Evolutionary conservation across 2,888 invertebrate genomes (phyloP).

Genomic region (Cabera pusaria): DNA sequence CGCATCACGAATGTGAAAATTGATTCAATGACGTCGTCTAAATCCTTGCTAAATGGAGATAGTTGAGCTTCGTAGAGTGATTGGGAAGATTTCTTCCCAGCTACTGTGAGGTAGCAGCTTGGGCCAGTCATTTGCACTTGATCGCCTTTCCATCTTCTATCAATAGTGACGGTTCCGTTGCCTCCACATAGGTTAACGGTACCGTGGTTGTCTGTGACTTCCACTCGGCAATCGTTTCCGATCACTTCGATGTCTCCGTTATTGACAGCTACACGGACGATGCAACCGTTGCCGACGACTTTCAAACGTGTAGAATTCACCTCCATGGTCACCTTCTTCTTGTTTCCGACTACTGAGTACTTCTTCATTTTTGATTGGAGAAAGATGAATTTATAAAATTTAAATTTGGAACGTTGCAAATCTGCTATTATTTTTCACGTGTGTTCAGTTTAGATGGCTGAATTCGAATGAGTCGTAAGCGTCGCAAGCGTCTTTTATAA

Average conservation of each 20-base stretch:
- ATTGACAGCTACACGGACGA: conserved; percentile 60
- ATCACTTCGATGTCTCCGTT: conserved; percentile 74
- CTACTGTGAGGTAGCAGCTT: conserved; percentile 60
- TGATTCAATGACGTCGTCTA: conserved; percentile 76
- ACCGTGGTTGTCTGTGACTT: conserved; percentile 65
- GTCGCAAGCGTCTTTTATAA: conserved; percentile 35
- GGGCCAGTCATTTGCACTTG: conserved; percentile 64
- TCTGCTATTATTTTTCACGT: conserved; percentile 7
- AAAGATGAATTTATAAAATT: conserved; percentile 8
- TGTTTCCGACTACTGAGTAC: conserved; percentile 73
- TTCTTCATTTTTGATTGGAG: conserved; percentile 63
- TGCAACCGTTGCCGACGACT: conserved; percentile 72
- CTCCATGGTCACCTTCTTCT: conserved; percentile 78
- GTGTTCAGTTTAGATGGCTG: conserved; percentile 21
- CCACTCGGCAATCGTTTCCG: conserved; percentile 71
- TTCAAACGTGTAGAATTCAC: conserved; percentile 62
- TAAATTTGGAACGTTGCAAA: conserved; percentile 10
- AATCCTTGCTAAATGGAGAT: conserved; percentile 73
- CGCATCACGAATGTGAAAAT: conserved; percentile 78
- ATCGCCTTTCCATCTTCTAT: conserved; percentile 62
- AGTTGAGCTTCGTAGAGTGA: conserved; percentile 68
- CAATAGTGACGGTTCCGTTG: conserved; percentile 60
- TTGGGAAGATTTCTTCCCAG: conserved; percentile 60
- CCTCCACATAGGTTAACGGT: conserved; percentile 67
- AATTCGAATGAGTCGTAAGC: conserved; percentile 35